Conservation (phyloP, 2,888 invertebrate species). For the Sipha maydis region DNA sequence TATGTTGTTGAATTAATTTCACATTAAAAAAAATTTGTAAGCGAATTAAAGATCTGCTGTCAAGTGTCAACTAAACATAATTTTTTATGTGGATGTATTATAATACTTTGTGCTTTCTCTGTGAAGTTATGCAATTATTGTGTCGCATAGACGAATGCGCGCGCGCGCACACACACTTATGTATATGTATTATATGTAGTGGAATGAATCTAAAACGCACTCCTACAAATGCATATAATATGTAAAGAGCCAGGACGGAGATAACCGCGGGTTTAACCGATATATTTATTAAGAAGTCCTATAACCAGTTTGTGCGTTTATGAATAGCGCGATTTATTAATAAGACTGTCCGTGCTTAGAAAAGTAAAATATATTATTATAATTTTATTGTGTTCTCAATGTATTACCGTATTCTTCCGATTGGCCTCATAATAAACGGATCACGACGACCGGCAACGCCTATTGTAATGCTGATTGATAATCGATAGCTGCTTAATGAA, state of each 20-base stretch:
- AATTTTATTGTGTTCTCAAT: conserved; percentile 8
- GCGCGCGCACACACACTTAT: too few species aligned
- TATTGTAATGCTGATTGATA: conserved; percentile 35
- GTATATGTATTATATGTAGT: background rate
- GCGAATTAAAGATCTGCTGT: conserved; percentile 19
- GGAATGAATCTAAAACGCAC: background rate
- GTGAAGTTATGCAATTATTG: background rate
- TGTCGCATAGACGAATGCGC: background rate
- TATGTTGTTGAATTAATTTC: conserved; percentile 27
- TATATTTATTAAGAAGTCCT: background rate
- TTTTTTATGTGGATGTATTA: background rate
- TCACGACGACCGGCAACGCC: conserved; percentile 5
- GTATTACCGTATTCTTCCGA: background rate
- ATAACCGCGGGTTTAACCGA: background rate
- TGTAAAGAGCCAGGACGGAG: background rate
- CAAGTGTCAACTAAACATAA: background rate
- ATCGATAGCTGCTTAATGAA: conserved; percentile 23
- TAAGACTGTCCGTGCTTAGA: background rate
- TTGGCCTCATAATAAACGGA: conserved; percentile 3
- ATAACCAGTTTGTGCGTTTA: background rate
- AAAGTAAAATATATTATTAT: background rate
- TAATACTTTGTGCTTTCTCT: background rate
- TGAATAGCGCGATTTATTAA: conserved; percentile 23
- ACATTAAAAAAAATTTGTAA: conserved; percentile 7
- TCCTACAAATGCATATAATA: background rate